These are phyloP conservation scores for Lemur catta DNA, from an alignment of 2,797 vertebrate species.

Conservation along the genomic window DNA sequence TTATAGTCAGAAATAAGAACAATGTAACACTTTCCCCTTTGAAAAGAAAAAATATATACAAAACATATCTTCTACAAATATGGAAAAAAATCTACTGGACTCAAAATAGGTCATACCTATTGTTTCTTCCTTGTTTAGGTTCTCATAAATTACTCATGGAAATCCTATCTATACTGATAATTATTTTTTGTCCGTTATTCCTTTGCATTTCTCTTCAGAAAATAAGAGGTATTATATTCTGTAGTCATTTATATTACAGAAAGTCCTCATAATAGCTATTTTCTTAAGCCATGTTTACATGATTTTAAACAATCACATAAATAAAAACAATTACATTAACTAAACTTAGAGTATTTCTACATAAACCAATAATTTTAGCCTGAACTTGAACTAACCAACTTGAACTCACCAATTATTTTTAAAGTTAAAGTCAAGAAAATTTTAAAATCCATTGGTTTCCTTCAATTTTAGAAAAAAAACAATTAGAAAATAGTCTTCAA, in stretches of 20 bases:
- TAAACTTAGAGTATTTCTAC: constrained; percentile 39
- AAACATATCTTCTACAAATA: constrained; percentile 46
- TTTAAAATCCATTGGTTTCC: neutral
- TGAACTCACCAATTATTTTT: constrained; percentile 30
- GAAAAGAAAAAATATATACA: constrained; percentile 51
- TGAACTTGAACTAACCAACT: constrained; percentile 53
- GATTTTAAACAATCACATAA: constrained; percentile 39
- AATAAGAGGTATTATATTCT: constrained; percentile 40
- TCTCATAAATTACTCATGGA: constrained; percentile 64
- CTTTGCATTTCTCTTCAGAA: constrained; percentile 50
- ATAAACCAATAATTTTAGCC: constrained; percentile 21
- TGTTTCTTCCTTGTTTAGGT: constrained; percentile 48
- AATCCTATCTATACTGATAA: constrained; percentile 39
- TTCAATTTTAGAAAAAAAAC: neutral
- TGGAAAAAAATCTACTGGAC: neutral
- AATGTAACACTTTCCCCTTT: constrained; percentile 26
- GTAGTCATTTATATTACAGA: constrained; percentile 17
- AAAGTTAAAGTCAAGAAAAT: constrained; percentile 2
- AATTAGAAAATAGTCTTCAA: constrained; percentile 14
- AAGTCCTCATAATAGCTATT: constrained; percentile 10
- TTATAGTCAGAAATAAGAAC: constrained; percentile 22
- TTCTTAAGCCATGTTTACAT: constrained; percentile 39
- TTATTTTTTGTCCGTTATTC: constrained; percentile 59
- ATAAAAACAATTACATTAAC: constrained; percentile 34
- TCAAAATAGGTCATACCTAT: constrained; percentile 49